Percentiles rank a stretch among this genome's conserved stretches.
These are phyloP conservation scores for Cryptotis parvus DNA, from an alignment of 2,113 vertebrate genomes.

Conservation along the genomic window DNA sequence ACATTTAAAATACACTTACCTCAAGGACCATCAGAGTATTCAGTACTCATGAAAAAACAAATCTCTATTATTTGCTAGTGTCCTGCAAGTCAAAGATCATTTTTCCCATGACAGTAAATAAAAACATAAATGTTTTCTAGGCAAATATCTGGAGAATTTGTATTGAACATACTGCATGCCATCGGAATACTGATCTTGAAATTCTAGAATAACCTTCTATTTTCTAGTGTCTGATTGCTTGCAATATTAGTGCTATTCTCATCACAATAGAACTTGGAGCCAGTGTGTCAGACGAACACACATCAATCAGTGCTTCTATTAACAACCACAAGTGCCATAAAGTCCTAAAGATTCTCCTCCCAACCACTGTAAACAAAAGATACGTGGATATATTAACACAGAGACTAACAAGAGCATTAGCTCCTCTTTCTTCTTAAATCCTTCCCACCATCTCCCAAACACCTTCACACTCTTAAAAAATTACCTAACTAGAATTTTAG, in stretches of 20 bases:
- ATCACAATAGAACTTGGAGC: not conserved
- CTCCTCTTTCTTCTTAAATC: too few species aligned
- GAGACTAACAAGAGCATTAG: not conserved
- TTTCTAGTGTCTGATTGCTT: not conserved
- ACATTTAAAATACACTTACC: too few species aligned
- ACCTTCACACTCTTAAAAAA: not conserved
- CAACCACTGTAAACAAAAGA: not conserved
- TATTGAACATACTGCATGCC: too few species aligned
- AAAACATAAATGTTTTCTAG: too few species aligned
- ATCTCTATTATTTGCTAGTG: too few species aligned
- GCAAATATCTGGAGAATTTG: too few species aligned
- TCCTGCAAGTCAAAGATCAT: too few species aligned
- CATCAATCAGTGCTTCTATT: not conserved
- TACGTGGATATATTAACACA: not conserved
- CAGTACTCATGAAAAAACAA: too few species aligned
- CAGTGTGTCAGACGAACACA: not conserved
- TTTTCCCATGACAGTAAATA: too few species aligned
- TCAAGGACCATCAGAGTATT: too few species aligned
- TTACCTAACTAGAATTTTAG: slow-evolving; percentile 17
- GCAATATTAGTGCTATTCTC: not conserved
- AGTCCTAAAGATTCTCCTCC: slow-evolving; percentile 5
- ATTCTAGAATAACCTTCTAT: not conserved
- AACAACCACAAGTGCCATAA: not conserved
- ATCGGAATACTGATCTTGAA: not conserved
- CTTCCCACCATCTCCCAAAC: too few species aligned